Conservation (phyloP, 1,140 invertebrate genomes). For the Dolichoris vasculosae region DNA sequence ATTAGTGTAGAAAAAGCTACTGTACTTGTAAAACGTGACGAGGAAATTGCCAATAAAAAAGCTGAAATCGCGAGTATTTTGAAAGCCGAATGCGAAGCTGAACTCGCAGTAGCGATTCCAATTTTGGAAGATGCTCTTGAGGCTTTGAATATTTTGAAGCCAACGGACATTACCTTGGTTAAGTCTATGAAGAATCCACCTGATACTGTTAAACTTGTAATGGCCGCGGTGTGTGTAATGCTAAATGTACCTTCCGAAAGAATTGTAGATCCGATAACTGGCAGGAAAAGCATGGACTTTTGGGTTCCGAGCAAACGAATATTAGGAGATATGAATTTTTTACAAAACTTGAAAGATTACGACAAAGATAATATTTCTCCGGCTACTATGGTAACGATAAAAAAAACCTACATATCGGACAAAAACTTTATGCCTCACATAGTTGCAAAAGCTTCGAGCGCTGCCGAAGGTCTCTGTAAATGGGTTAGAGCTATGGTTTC, state of each 20-base stretch:
- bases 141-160: conserved; percentile 86
- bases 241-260: conserved; percentile 80
- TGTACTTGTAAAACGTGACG: conserved; percentile 80
- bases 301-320: conserved; percentile 85
- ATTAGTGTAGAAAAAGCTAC: conserved; percentile 81
- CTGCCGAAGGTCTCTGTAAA: conserved; percentile 83
- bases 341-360: conserved; percentile 81
- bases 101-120: conserved; percentile 82
- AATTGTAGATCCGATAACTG: conserved; percentile 77
- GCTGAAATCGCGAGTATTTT: conserved; percentile 79
- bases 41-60: conserved; percentile 80
- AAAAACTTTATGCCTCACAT: conserved; percentile 81
- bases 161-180: conserved; percentile 84
- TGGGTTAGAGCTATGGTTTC: conserved; percentile 85
- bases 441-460: conserved; percentile 82
- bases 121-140: conserved; percentile 77
- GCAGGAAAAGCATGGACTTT: conserved; percentile 80
- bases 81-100: conserved; percentile 82
- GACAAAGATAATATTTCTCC: conserved; percentile 82
- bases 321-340: conserved; percentile 83
- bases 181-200: conserved; percentile 91
- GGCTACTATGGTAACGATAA: conserved; percentile 78
- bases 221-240: conserved; percentile 87
- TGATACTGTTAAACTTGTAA: conserved; percentile 82
- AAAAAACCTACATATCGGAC: conserved; percentile 80